Base-by-base conservation (phyloP, 2,113 vertebrate species). In the Entosphenus tridentatus region DNA sequence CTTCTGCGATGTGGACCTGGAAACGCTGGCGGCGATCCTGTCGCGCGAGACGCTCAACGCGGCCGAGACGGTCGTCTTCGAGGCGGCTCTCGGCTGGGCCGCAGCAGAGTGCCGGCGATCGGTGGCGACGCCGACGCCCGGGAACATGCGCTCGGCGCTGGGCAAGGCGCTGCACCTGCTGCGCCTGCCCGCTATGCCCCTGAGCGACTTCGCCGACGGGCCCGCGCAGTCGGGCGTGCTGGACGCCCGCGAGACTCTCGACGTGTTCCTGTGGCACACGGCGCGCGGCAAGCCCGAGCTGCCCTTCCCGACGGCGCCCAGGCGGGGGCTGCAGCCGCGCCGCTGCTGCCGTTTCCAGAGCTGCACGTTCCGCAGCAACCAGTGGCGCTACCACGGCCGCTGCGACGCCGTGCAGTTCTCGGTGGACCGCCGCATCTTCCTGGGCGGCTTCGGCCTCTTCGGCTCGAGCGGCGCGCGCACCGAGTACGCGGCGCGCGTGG, bases 351-450 rank as follows among this genome's bases (percentile, higher is more conserved):
- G 93, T 56, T 98, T 98, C 74, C 92, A 96, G 76, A 93, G 90
- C 0, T 90, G 89, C 0, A 90, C 93, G 0, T 95, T 93, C 71
- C 84, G 93, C 71, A 92, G 92, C 82, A 98, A 98, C 72, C 93
- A 98, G 80, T 98, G 93, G 92, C 78, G 93, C 71, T 96, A 96
- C 81, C 81, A 88, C 1, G 92, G 93, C 1, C 87, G 93, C 3
- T 96, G 92, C 6, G 93, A 96, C 82, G 96, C 90, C 79, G 96
- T 98, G 75, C 92, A 96, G 81, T 98, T 96, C n/a, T 87, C 87
- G 0, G 92, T 85, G 68, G 93, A 96, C 80, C 85, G 84, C 73
- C 78, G 92, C 71, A 82, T 98, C 76, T 98, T 98, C 71, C 80
- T 98, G 12, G 88, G 86, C 0, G 93, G 93, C 11, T 77, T 96